Conservation (phyloP, 30 jellyfish, hydroid and myxozoan species). For the Turritopsis dohrnii region DNA sequence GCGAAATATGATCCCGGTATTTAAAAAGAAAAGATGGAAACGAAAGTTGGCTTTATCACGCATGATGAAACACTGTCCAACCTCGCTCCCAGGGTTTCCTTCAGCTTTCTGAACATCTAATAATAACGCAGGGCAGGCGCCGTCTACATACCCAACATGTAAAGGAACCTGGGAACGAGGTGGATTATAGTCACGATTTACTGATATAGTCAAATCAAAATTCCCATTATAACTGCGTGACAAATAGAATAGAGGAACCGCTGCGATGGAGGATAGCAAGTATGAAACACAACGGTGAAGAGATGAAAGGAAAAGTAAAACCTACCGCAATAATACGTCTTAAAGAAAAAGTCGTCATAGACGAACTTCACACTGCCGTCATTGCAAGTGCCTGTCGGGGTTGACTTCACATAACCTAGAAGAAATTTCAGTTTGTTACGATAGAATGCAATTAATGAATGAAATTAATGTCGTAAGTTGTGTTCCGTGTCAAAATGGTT, state of each 20-base stretch:
- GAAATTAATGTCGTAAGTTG: too few relatives aligned
- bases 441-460: too few relatives aligned
- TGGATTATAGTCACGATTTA: too few relatives aligned
- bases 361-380: conserved; percentile 46
- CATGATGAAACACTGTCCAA: not conserved
- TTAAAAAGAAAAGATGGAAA: not conserved
- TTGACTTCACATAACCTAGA: not conserved
- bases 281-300: not conserved
- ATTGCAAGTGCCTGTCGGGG: conserved; percentile 35
- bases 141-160: too few relatives aligned
- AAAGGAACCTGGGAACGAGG: too few relatives aligned
- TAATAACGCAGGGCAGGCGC: too few relatives aligned
- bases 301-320: not conserved
- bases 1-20: too few relatives aligned
- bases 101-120: too few relatives aligned
- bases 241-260: not conserved
- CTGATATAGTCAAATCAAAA: too few relatives aligned
- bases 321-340: conserved; percentile 63
- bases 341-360: conserved; percentile 50
- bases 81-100: too few relatives aligned
- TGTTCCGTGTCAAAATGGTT: too few relatives aligned
- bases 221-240: not conserved
- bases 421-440: too few relatives aligned
- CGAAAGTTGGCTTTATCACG: not conserved
- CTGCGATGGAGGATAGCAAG: not conserved